These are phyloP conservation scores for Epirrita christyi DNA, from an alignment of 2,888 invertebrate genomes.

Conservation along the genomic window DNA sequence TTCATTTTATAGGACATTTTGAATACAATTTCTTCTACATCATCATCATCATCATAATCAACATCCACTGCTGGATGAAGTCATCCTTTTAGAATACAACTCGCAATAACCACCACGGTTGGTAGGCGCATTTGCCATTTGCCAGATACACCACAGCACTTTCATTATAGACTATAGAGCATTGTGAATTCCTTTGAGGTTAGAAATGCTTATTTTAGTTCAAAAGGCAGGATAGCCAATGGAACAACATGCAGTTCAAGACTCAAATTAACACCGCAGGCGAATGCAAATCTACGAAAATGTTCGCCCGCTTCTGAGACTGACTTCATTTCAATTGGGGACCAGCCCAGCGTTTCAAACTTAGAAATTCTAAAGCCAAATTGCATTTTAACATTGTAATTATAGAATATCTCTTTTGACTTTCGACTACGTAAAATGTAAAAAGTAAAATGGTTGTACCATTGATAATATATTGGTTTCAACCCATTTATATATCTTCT, in stretches of 20 bases:
- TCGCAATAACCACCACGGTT: too few species aligned
- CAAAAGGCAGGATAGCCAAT: neutral
- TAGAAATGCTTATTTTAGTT: neutral
- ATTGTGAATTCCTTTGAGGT: neutral
- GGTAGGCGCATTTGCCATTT: too few species aligned
- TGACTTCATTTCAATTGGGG: slow-evolving; percentile 9
- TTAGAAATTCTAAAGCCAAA: neutral
- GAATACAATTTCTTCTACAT: too few species aligned
- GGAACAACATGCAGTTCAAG: neutral
- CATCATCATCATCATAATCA: too few species aligned
- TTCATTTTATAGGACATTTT: too few species aligned
- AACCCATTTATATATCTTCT: too few species aligned
- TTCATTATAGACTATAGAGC: too few species aligned
- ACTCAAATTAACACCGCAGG: slow-evolving; percentile 5
- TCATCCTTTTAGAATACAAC: too few species aligned
- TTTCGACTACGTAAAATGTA: neutral
- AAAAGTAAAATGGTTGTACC: too few species aligned
- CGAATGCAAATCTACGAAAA: slow-evolving; percentile 15
- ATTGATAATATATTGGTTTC: too few species aligned
- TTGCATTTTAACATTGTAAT: neutral
- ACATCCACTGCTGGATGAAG: too few species aligned
- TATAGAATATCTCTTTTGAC: neutral
- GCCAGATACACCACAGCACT: too few species aligned
- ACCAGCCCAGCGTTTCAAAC: slow-evolving; percentile 5
- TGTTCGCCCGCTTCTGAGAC: neutral